Evolutionary conservation across 2,113 vertebrate species (phyloP).

Genomic region (Emydocephalus ijimae): DNA sequence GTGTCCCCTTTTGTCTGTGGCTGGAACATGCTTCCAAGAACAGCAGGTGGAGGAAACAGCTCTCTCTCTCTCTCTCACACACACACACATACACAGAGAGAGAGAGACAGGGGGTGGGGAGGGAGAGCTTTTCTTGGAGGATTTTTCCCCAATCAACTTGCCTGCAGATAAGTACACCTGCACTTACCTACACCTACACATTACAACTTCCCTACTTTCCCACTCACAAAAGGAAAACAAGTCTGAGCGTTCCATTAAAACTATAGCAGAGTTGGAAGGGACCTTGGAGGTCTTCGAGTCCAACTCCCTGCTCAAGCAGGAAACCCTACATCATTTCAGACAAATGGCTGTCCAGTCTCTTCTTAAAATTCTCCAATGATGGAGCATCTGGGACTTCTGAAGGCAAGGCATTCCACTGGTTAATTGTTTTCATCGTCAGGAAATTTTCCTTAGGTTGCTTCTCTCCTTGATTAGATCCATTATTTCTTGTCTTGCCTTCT

Average conservation of each 20-base stretch:
- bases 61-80: too few relatives aligned
- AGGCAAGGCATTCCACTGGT: not conserved
- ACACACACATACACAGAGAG: not conserved
- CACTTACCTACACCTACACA: not conserved
- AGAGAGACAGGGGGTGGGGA: not conserved
- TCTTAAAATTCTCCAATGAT: not conserved
- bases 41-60: not conserved
- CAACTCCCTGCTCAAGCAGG: not conserved
- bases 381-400: not conserved
- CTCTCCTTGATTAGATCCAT: not conserved
- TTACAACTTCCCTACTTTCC: not conserved
- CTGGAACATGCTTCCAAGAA: slow-evolving; percentile 53
- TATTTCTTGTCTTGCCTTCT: not conserved
- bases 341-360: not conserved
- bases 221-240: not conserved
- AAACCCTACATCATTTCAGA: not conserved
- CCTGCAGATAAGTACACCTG: not conserved
- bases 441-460: not conserved
- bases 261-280: not conserved
- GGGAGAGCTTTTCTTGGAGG: not conserved
- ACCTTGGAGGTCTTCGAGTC: not conserved
- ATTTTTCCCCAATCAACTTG: not conserved
- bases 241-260: not conserved
- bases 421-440: not conserved
- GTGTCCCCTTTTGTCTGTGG: slow-evolving; percentile 76